These are phyloP conservation scores for Oreortyx pictus DNA, from an alignment of 2,797 vertebrate species.

Conservation along the genomic window DNA sequence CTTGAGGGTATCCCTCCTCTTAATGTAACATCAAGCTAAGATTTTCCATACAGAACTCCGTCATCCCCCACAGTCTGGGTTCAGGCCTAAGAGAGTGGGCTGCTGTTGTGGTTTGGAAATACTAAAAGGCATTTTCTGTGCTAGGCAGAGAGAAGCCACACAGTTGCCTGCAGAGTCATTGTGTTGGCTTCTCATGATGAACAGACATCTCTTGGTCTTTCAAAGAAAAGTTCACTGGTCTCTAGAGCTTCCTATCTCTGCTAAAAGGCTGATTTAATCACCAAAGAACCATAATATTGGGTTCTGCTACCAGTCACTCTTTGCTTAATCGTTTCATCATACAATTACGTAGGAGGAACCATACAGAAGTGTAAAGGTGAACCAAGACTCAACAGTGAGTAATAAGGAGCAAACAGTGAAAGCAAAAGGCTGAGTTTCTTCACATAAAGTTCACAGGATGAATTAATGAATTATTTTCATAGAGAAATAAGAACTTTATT, in stretches of 20 bases:
- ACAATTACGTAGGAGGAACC: fast-evolving
- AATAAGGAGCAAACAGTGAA: background rate
- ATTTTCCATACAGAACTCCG: background rate
- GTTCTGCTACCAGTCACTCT: background rate
- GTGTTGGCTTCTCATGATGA: background rate
- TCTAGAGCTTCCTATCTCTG: background rate
- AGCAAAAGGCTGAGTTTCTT: slow-evolving; percentile 21
- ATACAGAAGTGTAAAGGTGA: background rate
- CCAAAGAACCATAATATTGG: background rate
- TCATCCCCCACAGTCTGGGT: background rate
- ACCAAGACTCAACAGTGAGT: background rate
- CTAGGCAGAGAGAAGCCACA: background rate
- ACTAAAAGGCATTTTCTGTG: background rate
- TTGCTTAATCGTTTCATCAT: background rate
- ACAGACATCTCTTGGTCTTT: background rate
- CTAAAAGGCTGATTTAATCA: background rate
- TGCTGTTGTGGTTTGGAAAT: background rate
- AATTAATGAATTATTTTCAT: slow-evolving; percentile 52
- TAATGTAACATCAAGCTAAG: background rate
- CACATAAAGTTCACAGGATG: slow-evolving; percentile 26
- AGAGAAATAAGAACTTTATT: slow-evolving; percentile 27
- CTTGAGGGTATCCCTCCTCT: background rate
- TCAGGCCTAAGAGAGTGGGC: background rate
- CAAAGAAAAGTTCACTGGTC: background rate
- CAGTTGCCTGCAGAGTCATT: background rate